phyloP scores from a whole-genome alignment of 2,797 vertebrate genomes.

The Acanthurus leucopareius region DNA sequence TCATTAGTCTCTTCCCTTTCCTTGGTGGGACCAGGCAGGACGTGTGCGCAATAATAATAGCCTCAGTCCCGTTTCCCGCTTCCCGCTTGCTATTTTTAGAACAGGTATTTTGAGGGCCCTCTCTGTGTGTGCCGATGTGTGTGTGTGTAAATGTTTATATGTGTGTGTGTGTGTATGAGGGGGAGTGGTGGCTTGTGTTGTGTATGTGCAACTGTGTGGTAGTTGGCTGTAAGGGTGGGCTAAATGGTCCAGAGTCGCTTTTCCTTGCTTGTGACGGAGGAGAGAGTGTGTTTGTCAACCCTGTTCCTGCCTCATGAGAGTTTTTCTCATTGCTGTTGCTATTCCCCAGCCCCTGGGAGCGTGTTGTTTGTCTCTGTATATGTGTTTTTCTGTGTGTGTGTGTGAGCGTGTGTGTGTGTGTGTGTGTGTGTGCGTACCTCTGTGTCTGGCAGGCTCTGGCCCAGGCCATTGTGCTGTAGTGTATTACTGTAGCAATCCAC shows the following conservation, averaged over 20 bases:
- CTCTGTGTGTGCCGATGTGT: slow-evolving; percentile 27
- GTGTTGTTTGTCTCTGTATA: slow-evolving; percentile 62
- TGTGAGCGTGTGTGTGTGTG: slow-evolving; percentile 26
- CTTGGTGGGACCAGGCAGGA: slow-evolving; percentile 83
- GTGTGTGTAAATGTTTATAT: slow-evolving; percentile 24
- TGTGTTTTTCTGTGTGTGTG: slow-evolving; percentile 34
- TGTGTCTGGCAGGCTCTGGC: slow-evolving; percentile 71
- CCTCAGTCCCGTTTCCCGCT: slow-evolving; percentile 71
- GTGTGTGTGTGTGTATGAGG: slow-evolving; percentile 19
- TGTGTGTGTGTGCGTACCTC: slow-evolving; percentile 42
- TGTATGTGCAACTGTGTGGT: slow-evolving; percentile 13
- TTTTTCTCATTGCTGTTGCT: slow-evolving; percentile 76
- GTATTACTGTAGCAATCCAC: slow-evolving; percentile 80
- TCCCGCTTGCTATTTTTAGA: slow-evolving; percentile 85
- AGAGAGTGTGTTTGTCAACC: slow-evolving; percentile 75
- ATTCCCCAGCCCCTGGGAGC: slow-evolving; percentile 72
- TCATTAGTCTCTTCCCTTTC: slow-evolving; percentile 90
- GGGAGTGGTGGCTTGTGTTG: too few relatives aligned
- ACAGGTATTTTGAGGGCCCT: slow-evolving; percentile 79
- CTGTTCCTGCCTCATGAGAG: slow-evolving; percentile 72
- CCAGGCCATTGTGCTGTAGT: slow-evolving; percentile 75
- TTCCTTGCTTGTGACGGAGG: slow-evolving; percentile 68
- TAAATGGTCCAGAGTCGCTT: slow-evolving; percentile 76
- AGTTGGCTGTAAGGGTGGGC: slow-evolving; percentile 51
- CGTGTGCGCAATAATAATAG: slow-evolving; percentile 88